Base-by-base conservation (phyloP, 2,888 invertebrate genomes). In the Harpalus rufipes region DNA sequence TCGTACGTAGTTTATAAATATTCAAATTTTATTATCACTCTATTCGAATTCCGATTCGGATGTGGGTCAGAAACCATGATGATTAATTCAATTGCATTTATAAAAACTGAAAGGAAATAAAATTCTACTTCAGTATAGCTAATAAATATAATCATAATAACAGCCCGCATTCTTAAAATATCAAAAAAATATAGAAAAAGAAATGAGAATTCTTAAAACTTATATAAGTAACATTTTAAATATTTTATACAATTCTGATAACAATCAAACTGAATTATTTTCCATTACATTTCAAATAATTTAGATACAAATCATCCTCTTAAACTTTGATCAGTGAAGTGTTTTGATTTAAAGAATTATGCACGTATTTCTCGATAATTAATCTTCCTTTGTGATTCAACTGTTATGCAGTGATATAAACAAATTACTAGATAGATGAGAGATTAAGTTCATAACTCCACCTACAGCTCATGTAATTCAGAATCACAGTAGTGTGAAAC, bases 321-420 rank as follows among this genome's bases (percentile, higher is more conserved):
- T 68, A n/a, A 14, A 39, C 68, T 41, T 68, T 68, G 68, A 39
- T n/a, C 68, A 68, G 12, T 68, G 5, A 68, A 68, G 39, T 68
- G 14, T 68, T 68, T 68, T 68, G 68, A 32, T 68, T 68, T 68
- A 3, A 32, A 78, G 58, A 78, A 78, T 58, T 44, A 8, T 18
- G 78, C 78, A 58, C 58, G 78, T 25, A 78, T 78, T 78, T 78
- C 58, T 78, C 21, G 25, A 25, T 78, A 78, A 51, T 10, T 51
- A 16, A 41, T 78, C 25, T 51, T 21, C 25, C 21, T 78, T 58
- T 78, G 25, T 58, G 12, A 51, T 21, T 25, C 56, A 21, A 76
- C 51, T 56, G 18, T 41, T 74, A 39, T 8, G 18, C 21, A 76
- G 14, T 76, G 32, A 56, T 16, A 14, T 21, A 10, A 51, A 78